Evolutionary conservation across 1,140 invertebrate species (phyloP).

Genomic region (Caenorhabditis inopinata): DNA sequence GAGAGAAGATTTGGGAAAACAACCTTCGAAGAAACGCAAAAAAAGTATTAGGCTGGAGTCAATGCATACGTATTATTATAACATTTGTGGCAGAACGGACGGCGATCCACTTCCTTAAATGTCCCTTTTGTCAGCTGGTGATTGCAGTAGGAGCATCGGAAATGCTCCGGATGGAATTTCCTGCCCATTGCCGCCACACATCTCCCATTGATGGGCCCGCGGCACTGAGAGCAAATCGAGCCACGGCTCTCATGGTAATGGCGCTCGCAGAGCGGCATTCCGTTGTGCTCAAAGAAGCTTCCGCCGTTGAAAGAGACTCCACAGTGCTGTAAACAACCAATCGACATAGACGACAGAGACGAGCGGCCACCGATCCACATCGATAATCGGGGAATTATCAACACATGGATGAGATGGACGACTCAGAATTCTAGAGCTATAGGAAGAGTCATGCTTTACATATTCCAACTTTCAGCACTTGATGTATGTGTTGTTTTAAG

Average conservation of each 20-base stretch:
- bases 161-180: conserved; percentile 98
- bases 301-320: conserved; percentile 86
- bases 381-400: too few species aligned
- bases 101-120: conserved; percentile 96
- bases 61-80: conserved; percentile 77
- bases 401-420: too few species aligned
- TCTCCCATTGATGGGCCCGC: conserved; percentile 80
- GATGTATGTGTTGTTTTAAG: too few species aligned
- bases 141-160: conserved; percentile 94
- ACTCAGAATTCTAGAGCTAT: too few species aligned
- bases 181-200: conserved; percentile 98
- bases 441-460: too few species aligned
- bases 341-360: conserved; percentile 21
- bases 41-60: conserved; percentile 34
- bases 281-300: conserved; percentile 93
- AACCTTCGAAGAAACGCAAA: too few species aligned
- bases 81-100: conserved; percentile 94
- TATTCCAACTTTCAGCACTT: too few species aligned
- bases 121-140: conserved; percentile 96
- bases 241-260: conserved; percentile 95
- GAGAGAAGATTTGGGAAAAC: too few species aligned
- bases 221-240: conserved; percentile 92
- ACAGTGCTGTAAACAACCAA: conserved; percentile 76
- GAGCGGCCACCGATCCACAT: too few species aligned
- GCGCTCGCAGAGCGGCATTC: conserved; percentile 92